Conservation (phyloP, 2,113 vertebrate species). For the Grammomys surdaster region DNA sequence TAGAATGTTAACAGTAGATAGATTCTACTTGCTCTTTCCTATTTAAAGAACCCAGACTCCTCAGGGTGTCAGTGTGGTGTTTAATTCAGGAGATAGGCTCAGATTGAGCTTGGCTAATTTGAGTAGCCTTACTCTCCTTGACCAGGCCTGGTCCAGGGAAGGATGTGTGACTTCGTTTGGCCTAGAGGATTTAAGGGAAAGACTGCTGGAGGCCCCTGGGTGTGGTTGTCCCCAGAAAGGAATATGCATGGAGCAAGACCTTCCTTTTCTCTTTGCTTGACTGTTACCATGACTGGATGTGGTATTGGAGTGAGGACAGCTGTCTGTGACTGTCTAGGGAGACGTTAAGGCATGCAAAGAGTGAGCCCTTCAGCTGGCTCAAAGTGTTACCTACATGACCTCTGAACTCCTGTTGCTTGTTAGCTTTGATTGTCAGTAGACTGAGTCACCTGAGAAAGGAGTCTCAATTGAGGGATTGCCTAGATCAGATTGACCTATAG, state of each 20-base stretch:
- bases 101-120: background rate
- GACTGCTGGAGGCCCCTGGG: background rate
- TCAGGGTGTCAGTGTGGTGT: background rate
- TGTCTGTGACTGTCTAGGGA: background rate
- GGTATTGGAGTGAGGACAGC: background rate
- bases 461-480: background rate
- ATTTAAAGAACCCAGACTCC: background rate
- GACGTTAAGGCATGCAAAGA: background rate
- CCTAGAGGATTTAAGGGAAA: background rate
- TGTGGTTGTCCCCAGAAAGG: background rate
- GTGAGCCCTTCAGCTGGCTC: no score
- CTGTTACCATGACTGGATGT: background rate
- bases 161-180: background rate
- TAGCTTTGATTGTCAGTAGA: background rate
- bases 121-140: background rate
- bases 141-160: background rate
- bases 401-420: background rate
- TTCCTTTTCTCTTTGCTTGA: background rate
- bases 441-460: background rate
- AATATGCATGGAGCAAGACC: background rate
- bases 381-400: background rate
- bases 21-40: background rate
- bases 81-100: background rate
- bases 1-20: background rate
- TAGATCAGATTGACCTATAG: background rate